These are phyloP conservation scores for Diuraphis noxia DNA, from an alignment of 1,140 invertebrate genomes.

Conservation along the genomic window DNA sequence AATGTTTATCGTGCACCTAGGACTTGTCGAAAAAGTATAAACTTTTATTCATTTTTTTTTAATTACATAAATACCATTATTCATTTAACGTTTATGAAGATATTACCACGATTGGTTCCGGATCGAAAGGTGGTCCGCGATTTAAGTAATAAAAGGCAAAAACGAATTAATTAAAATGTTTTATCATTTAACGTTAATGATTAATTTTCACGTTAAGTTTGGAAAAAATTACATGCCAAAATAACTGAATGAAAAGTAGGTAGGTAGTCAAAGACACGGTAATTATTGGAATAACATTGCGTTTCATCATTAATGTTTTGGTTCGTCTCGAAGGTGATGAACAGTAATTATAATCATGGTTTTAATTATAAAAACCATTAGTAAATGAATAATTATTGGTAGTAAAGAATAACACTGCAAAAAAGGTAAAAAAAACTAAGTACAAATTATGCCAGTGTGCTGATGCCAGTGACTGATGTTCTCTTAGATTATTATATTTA, in stretches of 20 bases:
- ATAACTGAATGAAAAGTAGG: not conserved
- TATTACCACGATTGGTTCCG: not conserved
- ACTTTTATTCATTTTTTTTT: not conserved
- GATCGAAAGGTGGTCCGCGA: not conserved
- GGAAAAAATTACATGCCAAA: not conserved
- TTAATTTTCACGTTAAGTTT: not conserved
- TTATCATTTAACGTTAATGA: not conserved
- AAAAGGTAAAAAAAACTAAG: too few relatives aligned
- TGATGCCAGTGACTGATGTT: too few relatives aligned
- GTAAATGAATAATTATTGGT: slow-evolving; percentile 11
- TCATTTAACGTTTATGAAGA: not conserved
- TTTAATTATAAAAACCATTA: slow-evolving; percentile 40
- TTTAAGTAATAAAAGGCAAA: not conserved
- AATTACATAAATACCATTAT: not conserved
- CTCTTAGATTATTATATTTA: too few relatives aligned
- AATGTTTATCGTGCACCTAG: not conserved
- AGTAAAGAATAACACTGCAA: not conserved
- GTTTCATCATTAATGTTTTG: slow-evolving; percentile 15
- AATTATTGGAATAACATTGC: slow-evolving; percentile 24
- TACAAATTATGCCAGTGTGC: too few relatives aligned
- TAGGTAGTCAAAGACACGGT: not conserved
- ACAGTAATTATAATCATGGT: slow-evolving; percentile 14
- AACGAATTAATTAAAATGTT: slow-evolving; percentile 1
- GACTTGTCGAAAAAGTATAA: not conserved
- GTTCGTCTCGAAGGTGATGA: not conserved